Evolutionary conservation across 2,797 vertebrate genomes (phyloP), one percentile per base, ranked within the genome.

Genomic region (Fistularia tabacaria): DNA sequence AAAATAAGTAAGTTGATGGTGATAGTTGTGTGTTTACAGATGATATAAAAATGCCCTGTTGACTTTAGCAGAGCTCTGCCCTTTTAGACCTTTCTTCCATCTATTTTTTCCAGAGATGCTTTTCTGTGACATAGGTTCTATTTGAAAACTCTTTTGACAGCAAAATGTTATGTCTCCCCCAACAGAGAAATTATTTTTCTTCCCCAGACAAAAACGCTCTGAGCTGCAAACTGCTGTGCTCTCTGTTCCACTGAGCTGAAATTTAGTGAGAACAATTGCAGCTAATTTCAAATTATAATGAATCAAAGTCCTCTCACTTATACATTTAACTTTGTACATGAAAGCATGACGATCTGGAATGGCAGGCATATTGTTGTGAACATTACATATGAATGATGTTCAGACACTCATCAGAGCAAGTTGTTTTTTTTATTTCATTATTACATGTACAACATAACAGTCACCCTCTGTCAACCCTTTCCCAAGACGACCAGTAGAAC

Each of bases 401-500:
- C 36, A 52, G 64, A 58, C 59, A 66, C 41, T 64, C 45, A 77
- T 73, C 66, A 76, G 69, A 74, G 65, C 46, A 69, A 57, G 5
- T 69, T 64, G 62, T 54, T 59, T 77, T 14, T 44, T 46, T 79
- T 80, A 82, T 85, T 89, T 86, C 36, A 67, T 69, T 62, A 58
- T 80, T 57, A 82, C 85, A 86, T 74, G 9, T 82, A 86, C 77
- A 86, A 75, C 64, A 79, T 76, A 60, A 67, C 57, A 64, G 57
- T 60, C 70, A 69, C 60, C 57, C 41, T 38, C 54, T 25, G 49
- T 66, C 57, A 73, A 51, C 60, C 47, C 51, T 47, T 25, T 46
- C 40, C 46, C 56, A 64, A 62, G 45, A 64, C 38, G 52, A 62
- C 74, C 48, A 64, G 78, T 67, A 65, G 51, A 77, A 83, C 70